A percentile compares a stretch with the other conserved stretches of the same genome.
phyloP scores from a whole-genome alignment of 2,113 vertebrate genomes.

The Melanostigma gelatinosum region DNA sequence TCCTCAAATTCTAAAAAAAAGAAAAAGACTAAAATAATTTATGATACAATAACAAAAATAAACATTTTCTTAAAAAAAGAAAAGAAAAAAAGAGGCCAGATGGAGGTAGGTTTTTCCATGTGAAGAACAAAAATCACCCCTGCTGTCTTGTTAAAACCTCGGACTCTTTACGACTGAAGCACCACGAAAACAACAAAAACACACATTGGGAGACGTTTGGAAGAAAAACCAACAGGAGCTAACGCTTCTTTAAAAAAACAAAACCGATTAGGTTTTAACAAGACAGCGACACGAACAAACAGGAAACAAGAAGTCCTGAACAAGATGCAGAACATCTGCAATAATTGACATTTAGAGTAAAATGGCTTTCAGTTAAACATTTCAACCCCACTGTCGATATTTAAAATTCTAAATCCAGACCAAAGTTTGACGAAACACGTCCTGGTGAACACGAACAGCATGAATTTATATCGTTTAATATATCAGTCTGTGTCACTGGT shows the following conservation, averaged over 20 bases:
- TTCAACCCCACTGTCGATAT: not conserved
- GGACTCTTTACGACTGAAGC: not conserved
- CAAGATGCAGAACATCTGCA: constrained; percentile 25
- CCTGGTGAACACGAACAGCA: not conserved
- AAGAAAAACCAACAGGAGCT: not conserved
- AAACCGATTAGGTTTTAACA: constrained; percentile 20
- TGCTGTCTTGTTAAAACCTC: constrained; percentile 27
- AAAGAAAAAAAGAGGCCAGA: constrained; percentile 37
- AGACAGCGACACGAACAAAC: constrained; percentile 23
- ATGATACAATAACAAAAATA: constrained; percentile 76
- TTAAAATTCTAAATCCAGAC: constrained; percentile 47
- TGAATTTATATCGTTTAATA: not conserved
- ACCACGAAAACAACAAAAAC: not conserved
- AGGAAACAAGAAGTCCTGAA: constrained; percentile 45
- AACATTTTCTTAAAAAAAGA: constrained; percentile 40
- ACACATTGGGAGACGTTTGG: not conserved
- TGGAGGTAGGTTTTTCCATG: constrained; percentile 81
- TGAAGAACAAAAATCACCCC: constrained; percentile 26
- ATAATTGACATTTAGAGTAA: constrained; percentile 23
- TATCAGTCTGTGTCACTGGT: not conserved
- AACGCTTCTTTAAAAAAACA: constrained; percentile 2
- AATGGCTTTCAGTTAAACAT: constrained; percentile 15
- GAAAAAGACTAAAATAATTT: constrained; percentile 79
- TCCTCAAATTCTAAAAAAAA: constrained; percentile 50
- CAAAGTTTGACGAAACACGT: constrained; percentile 8